These are phyloP conservation scores for Esperia sulphurella DNA, from an alignment of 2,888 invertebrate genomes.

Conservation along the genomic window DNA sequence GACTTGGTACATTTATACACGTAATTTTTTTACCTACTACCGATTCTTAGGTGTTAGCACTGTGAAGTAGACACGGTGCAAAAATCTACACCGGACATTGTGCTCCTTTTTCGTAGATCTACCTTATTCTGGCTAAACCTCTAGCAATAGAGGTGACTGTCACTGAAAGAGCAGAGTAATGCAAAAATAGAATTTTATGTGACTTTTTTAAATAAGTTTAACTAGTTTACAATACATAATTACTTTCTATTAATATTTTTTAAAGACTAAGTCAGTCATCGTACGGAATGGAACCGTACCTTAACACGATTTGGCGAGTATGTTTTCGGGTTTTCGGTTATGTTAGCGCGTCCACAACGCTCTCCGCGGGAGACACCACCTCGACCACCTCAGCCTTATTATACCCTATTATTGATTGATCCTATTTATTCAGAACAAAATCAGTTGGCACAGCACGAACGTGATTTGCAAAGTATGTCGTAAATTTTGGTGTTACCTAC, in stretches of 20 bases:
- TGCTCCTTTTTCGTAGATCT: too few relatives aligned
- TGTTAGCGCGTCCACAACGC: slow-evolving; percentile 60
- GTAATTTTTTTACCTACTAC: too few relatives aligned
- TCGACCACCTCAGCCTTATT: slow-evolving; percentile 48
- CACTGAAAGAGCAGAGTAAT: not conserved
- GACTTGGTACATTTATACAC: too few relatives aligned
- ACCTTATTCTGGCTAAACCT: too few relatives aligned
- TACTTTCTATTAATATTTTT: not conserved
- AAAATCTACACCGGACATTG: too few relatives aligned
- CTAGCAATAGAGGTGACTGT: too few relatives aligned
- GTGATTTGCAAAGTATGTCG: slow-evolving; percentile 23
- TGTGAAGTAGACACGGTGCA: too few relatives aligned
- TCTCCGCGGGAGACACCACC: slow-evolving; percentile 52
- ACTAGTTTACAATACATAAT: too few relatives aligned
- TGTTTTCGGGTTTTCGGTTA: slow-evolving; percentile 33
- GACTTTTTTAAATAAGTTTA: too few relatives aligned
- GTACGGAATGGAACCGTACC: slow-evolving; percentile 28
- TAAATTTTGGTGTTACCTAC: slow-evolving; percentile 3
- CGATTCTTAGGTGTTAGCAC: too few relatives aligned
- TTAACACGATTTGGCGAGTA: slow-evolving; percentile 51
- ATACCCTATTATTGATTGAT: slow-evolving; percentile 16
- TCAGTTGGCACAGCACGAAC: slow-evolving; percentile 24
- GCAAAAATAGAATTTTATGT: not conserved
- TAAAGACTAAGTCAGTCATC: slow-evolving; percentile 5
- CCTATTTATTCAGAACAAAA: slow-evolving; percentile 1